Base-by-base conservation (phyloP, 2,113 vertebrate species). In the Mohoua ochrocephala region DNA sequence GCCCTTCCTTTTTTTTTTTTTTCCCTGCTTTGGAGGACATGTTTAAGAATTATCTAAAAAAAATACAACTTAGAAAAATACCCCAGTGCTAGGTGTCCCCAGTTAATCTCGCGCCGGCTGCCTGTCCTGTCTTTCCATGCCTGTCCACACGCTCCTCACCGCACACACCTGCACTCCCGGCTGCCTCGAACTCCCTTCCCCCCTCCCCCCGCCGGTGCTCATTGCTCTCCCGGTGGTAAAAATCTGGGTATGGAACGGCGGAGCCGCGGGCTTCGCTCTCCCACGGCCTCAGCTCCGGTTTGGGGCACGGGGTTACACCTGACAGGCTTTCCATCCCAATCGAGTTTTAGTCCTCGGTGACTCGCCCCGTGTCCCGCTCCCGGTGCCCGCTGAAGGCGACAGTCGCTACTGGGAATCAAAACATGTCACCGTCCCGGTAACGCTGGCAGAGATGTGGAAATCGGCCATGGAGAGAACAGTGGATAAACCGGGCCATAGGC, bases 141-240 rank as follows among this genome's bases (percentile, higher is more conserved):
- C 59, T 35, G 35, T 27, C n/a, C 73, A 3, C 79, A 21, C 1
- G 3, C 50, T 20, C 56, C 56, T 35, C 70, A 13, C 8, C 2
- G 5, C 70, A 31, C 14, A 31, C 59, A 45, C 7, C 14, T 4
- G 50, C 54, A 37, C 11, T 44, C 22, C 39, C 61, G 7, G 39
- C 13, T 16, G n/a, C 47, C 50, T 26, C 17, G 2, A 33, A 7
- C 5, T 37, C 54, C 18, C 41, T 83, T 52, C 3, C 19, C 33
- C 33, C 12, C 11, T 11, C 41, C 3, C 7, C 15, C 7, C 10
- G 3, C 10, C 19, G 8, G 11, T 14, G 39, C 21, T 35, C 26
- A 0, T 9, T 8, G 35, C 21, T 21, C 28, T 42, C 19, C 47
- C 26, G 0, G 0, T 5, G 31, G 0, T 3, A 6, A 6, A 7